Conservation (phyloP, 2,113 vertebrate species). For the Symphodus melops region DNA sequence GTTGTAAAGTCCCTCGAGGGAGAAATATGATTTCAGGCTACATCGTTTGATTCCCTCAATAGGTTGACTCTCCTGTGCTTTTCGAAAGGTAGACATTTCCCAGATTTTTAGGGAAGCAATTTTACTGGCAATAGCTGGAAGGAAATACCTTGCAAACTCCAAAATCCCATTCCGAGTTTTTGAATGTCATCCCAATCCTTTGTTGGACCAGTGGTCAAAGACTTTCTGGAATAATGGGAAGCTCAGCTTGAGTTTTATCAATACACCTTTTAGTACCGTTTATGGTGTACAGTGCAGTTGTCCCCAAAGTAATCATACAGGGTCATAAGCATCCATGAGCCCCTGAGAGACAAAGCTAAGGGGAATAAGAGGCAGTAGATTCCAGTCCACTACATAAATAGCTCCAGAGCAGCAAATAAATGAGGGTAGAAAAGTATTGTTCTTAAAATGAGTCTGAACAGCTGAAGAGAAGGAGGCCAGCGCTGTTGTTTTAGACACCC, state of each 20-base stretch:
- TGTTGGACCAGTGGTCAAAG: not conserved
- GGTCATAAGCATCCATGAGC: constrained; percentile 60
- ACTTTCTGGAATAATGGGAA: constrained; percentile 12
- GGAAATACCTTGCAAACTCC: not conserved
- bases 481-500: constrained; percentile 69
- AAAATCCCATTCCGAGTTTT: constrained; percentile 4
- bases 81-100: constrained; percentile 25
- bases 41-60: not conserved
- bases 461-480: constrained; percentile 72
- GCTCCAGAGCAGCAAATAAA: constrained; percentile 65
- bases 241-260: not conserved
- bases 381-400: constrained; percentile 74
- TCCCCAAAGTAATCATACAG: constrained; percentile 25
- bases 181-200: not conserved
- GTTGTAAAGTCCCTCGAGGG: not conserved
- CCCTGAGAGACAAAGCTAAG: constrained; percentile 62
- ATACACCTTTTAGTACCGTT: not conserved
- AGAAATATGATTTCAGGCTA: not conserved
- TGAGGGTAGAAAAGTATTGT: constrained; percentile 74
- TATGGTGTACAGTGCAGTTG: constrained; percentile 19
- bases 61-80: not conserved
- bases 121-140: constrained; percentile 24
- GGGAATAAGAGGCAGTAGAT: constrained; percentile 64
- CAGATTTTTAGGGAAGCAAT: constrained; percentile 34
- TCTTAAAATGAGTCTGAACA: constrained; percentile 77